A percentile compares a stretch with the other conserved stretches of the same genome.
These are phyloP conservation scores for Nylanderia fulva DNA, from an alignment of 1,140 invertebrate genomes.

Conservation along the genomic window DNA sequence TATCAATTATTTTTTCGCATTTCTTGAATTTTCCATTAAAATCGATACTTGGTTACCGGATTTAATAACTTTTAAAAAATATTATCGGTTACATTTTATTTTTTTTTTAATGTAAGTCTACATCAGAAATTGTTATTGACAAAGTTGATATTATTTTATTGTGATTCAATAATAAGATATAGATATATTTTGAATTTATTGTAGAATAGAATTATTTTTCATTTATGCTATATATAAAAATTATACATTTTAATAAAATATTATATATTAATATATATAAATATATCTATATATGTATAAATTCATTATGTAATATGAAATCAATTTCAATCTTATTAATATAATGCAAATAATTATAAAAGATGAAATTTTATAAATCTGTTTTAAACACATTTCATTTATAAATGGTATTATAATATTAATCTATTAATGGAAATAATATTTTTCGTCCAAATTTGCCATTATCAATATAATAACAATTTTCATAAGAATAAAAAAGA, in stretches of 20 bases:
- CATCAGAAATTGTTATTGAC: not conserved
- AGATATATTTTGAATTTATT: not conserved
- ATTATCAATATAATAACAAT: not conserved
- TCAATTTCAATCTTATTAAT: not conserved
- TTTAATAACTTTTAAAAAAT: constrained; percentile 33
- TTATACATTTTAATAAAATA: too few relatives aligned
- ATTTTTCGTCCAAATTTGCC: not conserved
- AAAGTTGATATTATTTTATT: constrained; percentile 14
- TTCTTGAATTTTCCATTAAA: constrained; percentile 39
- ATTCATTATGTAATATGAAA: not conserved
- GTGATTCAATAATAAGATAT: not conserved
- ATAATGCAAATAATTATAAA: not conserved
- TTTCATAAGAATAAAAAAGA: not conserved
- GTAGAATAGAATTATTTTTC: not conserved
- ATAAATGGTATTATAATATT: not conserved
- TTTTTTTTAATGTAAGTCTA: not conserved
- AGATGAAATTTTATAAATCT: not conserved
- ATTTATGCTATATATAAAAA: not conserved
- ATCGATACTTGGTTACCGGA: not conserved
- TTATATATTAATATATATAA: not conserved
- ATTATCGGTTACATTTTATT: constrained; percentile 9
- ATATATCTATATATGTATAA: not conserved
- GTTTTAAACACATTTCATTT: not conserved
- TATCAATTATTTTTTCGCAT: constrained; percentile 39
- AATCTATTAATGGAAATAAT: not conserved